Conservation (phyloP, 1,140 invertebrate genomes). For the Potamilus streckersoni region DNA sequence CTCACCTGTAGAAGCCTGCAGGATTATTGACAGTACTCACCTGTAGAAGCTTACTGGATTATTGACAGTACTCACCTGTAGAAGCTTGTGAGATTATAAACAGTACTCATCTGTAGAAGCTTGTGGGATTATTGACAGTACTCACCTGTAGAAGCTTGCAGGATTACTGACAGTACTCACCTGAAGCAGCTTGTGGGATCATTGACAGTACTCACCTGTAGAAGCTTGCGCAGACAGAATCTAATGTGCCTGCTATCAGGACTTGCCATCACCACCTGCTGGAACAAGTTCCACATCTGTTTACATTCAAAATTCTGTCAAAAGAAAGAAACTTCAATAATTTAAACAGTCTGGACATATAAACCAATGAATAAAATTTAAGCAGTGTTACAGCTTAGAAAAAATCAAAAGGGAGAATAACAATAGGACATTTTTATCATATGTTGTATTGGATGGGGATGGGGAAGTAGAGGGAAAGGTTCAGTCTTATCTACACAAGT, state of each 20-base stretch:
- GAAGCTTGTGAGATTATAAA: neutral
- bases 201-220: constrained; percentile 9
- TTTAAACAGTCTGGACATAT: too few species aligned
- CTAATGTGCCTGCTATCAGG: constrained; percentile 24
- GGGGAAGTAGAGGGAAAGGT: too few species aligned
- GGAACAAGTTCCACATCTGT: constrained; percentile 26
- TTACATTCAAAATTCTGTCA: constrained; percentile 13
- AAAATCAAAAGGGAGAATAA: too few species aligned
- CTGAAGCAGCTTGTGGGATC: constrained; percentile 1
- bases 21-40: constrained; percentile 5
- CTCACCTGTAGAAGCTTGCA: constrained; percentile 23
- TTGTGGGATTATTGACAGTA: neutral
- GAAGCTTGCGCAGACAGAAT: constrained; percentile 26
- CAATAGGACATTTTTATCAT: too few species aligned
- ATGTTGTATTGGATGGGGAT: too few species aligned
- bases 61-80: constrained; percentile 11
- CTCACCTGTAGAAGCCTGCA: too few species aligned
- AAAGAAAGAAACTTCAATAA: neutral
- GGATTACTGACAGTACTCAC: constrained; percentile 4
- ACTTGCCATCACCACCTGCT: constrained; percentile 30
- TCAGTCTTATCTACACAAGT: too few species aligned
- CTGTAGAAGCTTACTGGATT: constrained; percentile 8
- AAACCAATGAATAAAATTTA: too few species aligned
- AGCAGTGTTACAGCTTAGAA: too few species aligned
- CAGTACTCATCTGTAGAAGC: constrained; percentile 15